These are phyloP conservation scores for Heliconius ethilla DNA, from an alignment of 2,888 invertebrate species.

Conservation along the genomic window DNA sequence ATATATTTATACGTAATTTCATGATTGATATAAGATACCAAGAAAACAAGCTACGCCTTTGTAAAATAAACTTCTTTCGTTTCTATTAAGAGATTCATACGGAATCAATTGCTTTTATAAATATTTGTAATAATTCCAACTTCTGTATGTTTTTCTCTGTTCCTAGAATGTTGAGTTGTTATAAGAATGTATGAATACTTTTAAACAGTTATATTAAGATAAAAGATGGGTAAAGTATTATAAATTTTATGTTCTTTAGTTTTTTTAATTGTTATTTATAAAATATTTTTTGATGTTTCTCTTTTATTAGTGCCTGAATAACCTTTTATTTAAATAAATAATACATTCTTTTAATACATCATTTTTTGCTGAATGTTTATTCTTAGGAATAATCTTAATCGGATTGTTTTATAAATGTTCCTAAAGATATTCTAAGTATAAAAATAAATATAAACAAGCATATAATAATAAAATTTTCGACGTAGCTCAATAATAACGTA, in stretches of 20 bases:
- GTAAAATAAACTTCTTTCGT: background rate
- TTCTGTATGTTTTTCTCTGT: background rate
- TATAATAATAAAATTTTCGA: too few species aligned
- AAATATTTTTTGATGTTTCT: too few species aligned
- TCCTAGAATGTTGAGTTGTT: background rate
- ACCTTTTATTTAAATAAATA: too few species aligned
- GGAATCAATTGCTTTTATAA: slow-evolving; percentile 10
- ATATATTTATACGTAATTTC: background rate
- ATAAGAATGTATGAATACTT: background rate
- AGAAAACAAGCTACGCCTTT: background rate
- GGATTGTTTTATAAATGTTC: too few species aligned
- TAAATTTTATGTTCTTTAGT: slow-evolving; percentile 34
- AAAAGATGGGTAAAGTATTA: background rate
- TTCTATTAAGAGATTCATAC: background rate
- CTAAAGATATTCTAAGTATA: too few species aligned
- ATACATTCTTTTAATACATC: too few species aligned
- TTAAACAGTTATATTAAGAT: background rate
- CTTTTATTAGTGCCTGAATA: too few species aligned
- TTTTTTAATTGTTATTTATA: background rate
- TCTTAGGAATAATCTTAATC: too few species aligned
- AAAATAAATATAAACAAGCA: too few species aligned
- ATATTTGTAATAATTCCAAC: slow-evolving; percentile 6
- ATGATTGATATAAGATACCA: background rate
- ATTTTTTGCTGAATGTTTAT: too few species aligned
- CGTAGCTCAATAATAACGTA: too few species aligned